Conservation (phyloP, 2,113 vertebrate genomes). For the Paraplagusia blochii region DNA sequence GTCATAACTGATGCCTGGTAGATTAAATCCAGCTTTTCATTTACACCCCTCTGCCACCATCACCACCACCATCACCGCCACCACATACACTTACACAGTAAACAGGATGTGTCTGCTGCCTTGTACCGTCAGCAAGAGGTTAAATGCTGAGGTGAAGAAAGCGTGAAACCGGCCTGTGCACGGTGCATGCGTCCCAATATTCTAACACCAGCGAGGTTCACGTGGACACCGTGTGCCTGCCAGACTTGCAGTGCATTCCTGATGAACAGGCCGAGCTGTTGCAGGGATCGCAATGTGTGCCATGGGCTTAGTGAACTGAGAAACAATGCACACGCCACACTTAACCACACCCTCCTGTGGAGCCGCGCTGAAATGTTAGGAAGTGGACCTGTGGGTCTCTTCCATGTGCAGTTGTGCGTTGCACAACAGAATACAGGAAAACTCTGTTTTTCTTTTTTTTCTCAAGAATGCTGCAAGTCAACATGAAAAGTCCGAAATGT, state of each 20-base stretch:
- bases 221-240: not conserved
- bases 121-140: constrained; percentile 12
- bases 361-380: constrained; percentile 43
- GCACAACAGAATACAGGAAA: constrained; percentile 6
- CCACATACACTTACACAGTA: constrained; percentile 3
- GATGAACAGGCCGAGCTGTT: constrained; percentile 32
- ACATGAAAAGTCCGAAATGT: not conserved
- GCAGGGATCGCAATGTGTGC: constrained; percentile 20
- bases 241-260: constrained; percentile 9
- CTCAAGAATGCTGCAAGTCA: not conserved
- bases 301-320: constrained; percentile 39
- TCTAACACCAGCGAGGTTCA: not conserved
- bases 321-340: constrained; percentile 57
- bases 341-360: constrained; percentile 64
- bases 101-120: constrained; percentile 27
- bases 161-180: constrained; percentile 4
- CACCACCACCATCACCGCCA: not conserved
- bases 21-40: constrained; percentile 35
- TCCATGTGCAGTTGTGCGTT: constrained; percentile 29
- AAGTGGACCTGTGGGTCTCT: constrained; percentile 48
- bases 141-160: not conserved
- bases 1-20: constrained; percentile 28
- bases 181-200: not conserved
- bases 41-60: not conserved
- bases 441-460: not conserved